Conservation (phyloP, 2,797 vertebrate species). For the Mormyrus proboscirostris region DNA sequence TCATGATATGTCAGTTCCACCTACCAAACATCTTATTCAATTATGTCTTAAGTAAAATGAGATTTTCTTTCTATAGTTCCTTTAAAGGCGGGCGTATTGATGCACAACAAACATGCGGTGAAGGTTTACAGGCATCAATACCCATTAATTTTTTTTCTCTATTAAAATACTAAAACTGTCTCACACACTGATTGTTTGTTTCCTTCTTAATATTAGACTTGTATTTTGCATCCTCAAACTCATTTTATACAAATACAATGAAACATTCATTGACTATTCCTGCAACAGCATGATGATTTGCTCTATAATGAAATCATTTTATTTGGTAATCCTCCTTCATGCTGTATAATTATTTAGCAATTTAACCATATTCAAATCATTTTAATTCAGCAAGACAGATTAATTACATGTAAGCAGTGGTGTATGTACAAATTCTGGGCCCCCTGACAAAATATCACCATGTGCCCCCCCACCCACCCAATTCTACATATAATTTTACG, state of each 20-base stretch:
- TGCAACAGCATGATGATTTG: background rate
- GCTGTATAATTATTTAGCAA: background rate
- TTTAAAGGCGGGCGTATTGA: background rate
- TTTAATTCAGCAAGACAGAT: background rate
- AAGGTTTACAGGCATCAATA: background rate
- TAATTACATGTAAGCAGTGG: background rate
- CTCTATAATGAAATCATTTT: background rate
- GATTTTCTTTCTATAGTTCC: background rate
- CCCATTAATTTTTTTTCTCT: background rate
- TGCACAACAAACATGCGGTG: background rate
- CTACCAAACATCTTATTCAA: background rate
- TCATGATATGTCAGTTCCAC: background rate
- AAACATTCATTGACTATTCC: background rate
- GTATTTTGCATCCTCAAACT: background rate
- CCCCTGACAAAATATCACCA: background rate
- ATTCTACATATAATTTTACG: background rate
- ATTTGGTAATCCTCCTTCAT: background rate
- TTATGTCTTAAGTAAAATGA: background rate
- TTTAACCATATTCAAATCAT: background rate
- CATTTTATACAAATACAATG: constrained; percentile 3
- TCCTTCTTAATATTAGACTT: background rate
- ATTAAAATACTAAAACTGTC: background rate
- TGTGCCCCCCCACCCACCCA: background rate
- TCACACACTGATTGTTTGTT: background rate
- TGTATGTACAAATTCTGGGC: background rate